Percentiles rank a stretch among this genome's conserved stretches.
phyloP scores from a whole-genome alignment of 1,140 invertebrate species.

The Ladona fulva region DNA sequence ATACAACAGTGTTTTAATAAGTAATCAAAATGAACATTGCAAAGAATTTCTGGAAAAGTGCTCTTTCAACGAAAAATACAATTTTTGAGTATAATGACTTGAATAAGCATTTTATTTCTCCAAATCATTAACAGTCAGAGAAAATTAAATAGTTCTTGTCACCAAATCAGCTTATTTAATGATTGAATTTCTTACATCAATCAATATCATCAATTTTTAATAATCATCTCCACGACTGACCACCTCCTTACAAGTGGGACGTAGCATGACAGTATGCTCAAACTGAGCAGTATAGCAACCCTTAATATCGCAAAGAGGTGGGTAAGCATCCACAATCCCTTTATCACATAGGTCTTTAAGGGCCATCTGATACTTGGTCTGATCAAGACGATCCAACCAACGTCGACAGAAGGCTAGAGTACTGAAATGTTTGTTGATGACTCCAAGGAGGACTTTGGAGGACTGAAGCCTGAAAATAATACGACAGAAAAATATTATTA shows the following conservation, averaged over 20 bases:
- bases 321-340: constrained; percentile 90
- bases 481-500: too few relatives aligned
- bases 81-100: too few relatives aligned
- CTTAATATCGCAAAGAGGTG: constrained; percentile 94
- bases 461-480: constrained; percentile 60
- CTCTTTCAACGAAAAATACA: too few relatives aligned
- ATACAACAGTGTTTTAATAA: too few relatives aligned
- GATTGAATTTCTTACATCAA: too few relatives aligned
- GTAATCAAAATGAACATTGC: too few relatives aligned
- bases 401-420: constrained; percentile 98
- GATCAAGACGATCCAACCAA: constrained; percentile 94
- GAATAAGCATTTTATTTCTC: too few relatives aligned
- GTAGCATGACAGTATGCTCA: constrained; percentile 95
- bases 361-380: constrained; percentile 96
- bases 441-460: constrained; percentile 84
- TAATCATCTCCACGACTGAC: constrained; percentile 95
- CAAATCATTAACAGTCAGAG: too few relatives aligned
- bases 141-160: too few relatives aligned
- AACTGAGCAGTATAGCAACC: constrained; percentile 99
- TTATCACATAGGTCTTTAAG: constrained; percentile 98
- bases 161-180: too few relatives aligned
- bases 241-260: constrained; percentile 98
- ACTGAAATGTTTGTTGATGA: constrained; percentile 97
- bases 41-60: too few relatives aligned
- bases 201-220: constrained; percentile 38